Evolutionary conservation across 2,888 invertebrate genomes (phyloP), one percentile per base, ranked within the genome.

Genomic region (Uloborus plumipes): DNA sequence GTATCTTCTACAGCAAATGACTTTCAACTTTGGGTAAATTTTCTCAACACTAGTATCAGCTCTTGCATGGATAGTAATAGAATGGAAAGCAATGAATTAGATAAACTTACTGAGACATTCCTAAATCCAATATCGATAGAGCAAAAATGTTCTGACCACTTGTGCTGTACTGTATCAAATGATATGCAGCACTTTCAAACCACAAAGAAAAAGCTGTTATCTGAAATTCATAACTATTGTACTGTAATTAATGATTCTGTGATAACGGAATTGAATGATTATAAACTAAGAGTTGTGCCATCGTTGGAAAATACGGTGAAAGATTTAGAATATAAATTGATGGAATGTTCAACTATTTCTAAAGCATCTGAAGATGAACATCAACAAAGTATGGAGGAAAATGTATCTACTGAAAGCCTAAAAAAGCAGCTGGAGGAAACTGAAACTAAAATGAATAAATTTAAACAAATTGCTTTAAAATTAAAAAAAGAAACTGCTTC

Each of bases 381-480:
- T 16, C 59, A 75, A n/a, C 39, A 65, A 22, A 51, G 39, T 16
- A 0, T 20, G 9, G 71, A 73, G 49, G 51, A 58, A 14, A 59
- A 16, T 2, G 11, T 3, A 39, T 61, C n/a, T 22, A 53, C 71
- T 66, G 72, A 76, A 74, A 15, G 50, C 20, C 31, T 79, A 14
- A 70, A 83, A 58, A 84, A 64, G 47, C 64, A 77, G 22, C 70
- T 86, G 15, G 51, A 53, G 26, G 85, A 85, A 62, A 85, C 75
- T 14, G 85, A 86, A 78, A 67, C 71, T 18, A 86, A 86, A 69
- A 85, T 86, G 71, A 66, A 71, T 20, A 86, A 86, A 84, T 73
- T 85, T 58, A 86, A 85, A 39, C 81, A 71, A 62, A 81, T 86
- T 31, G 85, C 85, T 49, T 55, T 86, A 16, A 86, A 85, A 71